Base-by-base conservation (phyloP, 2,888 invertebrate species). In the Hypomecis atomaria region DNA sequence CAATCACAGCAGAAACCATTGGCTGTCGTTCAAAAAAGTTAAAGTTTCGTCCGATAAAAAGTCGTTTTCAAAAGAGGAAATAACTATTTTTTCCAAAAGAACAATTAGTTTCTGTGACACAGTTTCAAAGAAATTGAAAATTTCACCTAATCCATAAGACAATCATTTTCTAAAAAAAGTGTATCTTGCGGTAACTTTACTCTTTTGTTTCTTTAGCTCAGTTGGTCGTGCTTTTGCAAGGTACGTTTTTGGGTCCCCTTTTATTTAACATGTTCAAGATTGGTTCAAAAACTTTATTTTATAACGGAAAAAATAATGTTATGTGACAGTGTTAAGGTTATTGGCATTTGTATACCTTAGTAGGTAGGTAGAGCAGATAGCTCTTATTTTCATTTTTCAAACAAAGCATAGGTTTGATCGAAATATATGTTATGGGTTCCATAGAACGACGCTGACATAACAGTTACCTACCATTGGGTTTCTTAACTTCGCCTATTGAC, bases 401-500 rank as follows among this genome's bases (percentile, higher is more conserved):
- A 2, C 3, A 23, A 23, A 23, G 23, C 23, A 23, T 23, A 23
- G 23, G 23, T 23, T 2, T 23, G 23, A 3, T 23, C 23, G 23
- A 23, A 23, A 23, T 2, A 23, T 23, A 3, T 23, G 23, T 23
- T 23, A 23, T 9, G n/a, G 4, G 8, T 49, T 38, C 13, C 23
- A 7, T 10, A 9, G 23, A 50, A 11, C 7, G 5, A 37, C 11
- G 13, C 34, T 50, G 49, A 50, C 11, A 13, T 50, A 50, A 50
- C 10, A 40, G 7, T 40, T 40, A 5, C 6, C 9, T 10, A 48
- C 36, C 10, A 11, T 44, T 4, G 1, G 4, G 10, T 52, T 52
- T 40, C 52, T 10, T 52, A 52, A 52, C 40, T 33, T 52, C 33
- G 40, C 52, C 52, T 42, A 10, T 52, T 52, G 52, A 52, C 52